Conservation (phyloP, 2,888 invertebrate genomes). For the Drosophila recens region DNA sequence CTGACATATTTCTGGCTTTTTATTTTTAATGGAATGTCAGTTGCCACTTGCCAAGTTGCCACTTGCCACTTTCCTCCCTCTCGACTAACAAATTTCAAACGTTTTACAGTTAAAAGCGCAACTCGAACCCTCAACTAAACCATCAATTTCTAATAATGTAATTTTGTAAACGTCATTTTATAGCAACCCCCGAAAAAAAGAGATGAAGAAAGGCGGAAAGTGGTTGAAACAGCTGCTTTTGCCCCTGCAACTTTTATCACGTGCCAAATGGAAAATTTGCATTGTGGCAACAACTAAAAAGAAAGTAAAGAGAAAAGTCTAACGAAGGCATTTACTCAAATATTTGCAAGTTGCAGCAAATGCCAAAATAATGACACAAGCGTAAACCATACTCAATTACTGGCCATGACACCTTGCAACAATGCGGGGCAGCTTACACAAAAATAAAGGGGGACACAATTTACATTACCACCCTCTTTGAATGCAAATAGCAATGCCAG, state of each 20-base stretch:
- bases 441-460: neutral
- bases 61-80: constrained; percentile 12
- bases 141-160: constrained; percentile 82
- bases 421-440: constrained; percentile 38
- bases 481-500: constrained; percentile 70
- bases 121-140: constrained; percentile 45
- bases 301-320: constrained; percentile 25
- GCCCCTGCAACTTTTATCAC: constrained; percentile 61
- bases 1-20: constrained; percentile 53
- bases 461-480: constrained; percentile 47
- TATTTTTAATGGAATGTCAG: constrained; percentile 53
- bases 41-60: constrained; percentile 32
- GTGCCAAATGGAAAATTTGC: constrained; percentile 68
- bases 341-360: constrained; percentile 76
- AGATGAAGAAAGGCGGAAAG: constrained; percentile 29
- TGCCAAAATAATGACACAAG: constrained; percentile 68
- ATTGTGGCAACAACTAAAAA: constrained; percentile 41
- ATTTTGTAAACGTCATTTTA: constrained; percentile 80
- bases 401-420: constrained; percentile 77
- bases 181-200: constrained; percentile 34
- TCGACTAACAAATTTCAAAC: constrained; percentile 34
- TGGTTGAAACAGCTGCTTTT: constrained; percentile 56
- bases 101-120: constrained; percentile 46
- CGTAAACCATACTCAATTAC: constrained; percentile 75
- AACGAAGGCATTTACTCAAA: constrained; percentile 75